Evolutionary conservation across 2,113 vertebrate species (phyloP).

Genomic region (Odontophorus gujanensis): DNA sequence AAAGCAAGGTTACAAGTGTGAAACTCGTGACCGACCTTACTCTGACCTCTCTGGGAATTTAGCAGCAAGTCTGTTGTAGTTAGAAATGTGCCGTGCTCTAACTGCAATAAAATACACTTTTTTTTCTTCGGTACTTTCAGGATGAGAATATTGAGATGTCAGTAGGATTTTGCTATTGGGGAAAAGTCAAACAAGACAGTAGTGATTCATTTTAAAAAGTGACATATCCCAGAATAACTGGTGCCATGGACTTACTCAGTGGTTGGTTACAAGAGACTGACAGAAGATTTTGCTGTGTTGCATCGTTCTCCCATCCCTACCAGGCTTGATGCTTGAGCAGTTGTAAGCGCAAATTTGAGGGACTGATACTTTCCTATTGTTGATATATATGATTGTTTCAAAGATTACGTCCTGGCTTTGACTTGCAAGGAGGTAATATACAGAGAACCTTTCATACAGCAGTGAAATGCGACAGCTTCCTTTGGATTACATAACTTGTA

Average conservation of each 20-base stretch:
- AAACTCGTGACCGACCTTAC: constrained; percentile 37
- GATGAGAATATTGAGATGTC: neutral
- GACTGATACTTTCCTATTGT: neutral
- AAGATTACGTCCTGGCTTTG: neutral
- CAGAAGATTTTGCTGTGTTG: neutral
- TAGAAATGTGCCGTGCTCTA: neutral
- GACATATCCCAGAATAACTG: neutral
- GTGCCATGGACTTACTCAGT: neutral
- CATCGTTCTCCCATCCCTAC: neutral
- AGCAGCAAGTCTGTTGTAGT: neutral
- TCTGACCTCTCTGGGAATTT: constrained; percentile 1
- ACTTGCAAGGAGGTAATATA: too few species aligned
- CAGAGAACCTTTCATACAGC: neutral
- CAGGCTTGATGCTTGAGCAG: neutral
- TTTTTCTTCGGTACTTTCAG: neutral
- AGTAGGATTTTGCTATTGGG: neutral
- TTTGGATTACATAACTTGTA: neutral
- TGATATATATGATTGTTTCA: neutral
- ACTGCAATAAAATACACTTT: neutral
- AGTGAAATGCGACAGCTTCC: neutral
- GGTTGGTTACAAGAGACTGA: neutral
- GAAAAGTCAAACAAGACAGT: neutral
- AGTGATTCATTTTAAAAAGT: neutral
- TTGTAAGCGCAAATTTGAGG: neutral
- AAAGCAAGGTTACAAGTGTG: constrained; percentile 7